Evolutionary conservation across 2,888 invertebrate species (phyloP).

Genomic region (Dromius quadrimaculatus): DNA sequence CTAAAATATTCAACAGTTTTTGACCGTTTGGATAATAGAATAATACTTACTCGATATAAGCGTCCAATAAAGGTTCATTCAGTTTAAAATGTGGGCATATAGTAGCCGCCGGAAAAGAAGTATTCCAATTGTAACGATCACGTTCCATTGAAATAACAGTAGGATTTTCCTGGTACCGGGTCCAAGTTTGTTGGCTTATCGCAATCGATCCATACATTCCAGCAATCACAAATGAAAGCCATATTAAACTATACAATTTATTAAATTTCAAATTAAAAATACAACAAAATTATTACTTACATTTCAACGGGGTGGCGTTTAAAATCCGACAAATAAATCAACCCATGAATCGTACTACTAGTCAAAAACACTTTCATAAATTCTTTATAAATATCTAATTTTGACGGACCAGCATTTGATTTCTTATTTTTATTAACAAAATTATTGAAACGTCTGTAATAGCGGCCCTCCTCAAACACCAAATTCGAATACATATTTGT

Average conservation of each 20-base stretch:
- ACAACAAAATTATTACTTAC: conserved; percentile 59
- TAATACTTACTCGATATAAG: conserved; percentile 68
- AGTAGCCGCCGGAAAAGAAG: conserved; percentile 77
- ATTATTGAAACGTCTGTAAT: conserved; percentile 1
- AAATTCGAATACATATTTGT: conserved; percentile 39
- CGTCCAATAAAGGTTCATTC: conserved; percentile 69
- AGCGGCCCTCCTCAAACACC: background rate
- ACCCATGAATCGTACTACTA: conserved; percentile 70
- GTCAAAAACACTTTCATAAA: conserved; percentile 67
- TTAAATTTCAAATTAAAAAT: background rate
- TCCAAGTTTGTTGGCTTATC: conserved; percentile 73
- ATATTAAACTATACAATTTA: conserved; percentile 67
- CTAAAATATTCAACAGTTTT: conserved; percentile 57
- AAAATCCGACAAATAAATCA: conserved; percentile 68
- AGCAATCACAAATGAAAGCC: conserved; percentile 70
- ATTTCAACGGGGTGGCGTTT: conserved; percentile 68
- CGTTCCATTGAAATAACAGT: conserved; percentile 81
- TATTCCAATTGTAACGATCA: conserved; percentile 79
- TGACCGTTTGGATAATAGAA: conserved; percentile 1
- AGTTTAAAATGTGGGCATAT: conserved; percentile 74
- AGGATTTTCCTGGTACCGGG: conserved; percentile 77
- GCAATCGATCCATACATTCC: conserved; percentile 71
- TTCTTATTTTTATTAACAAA: conserved; percentile 7
- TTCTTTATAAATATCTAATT: conserved; percentile 6
- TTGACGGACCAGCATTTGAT: conserved; percentile 11